Percentiles rank a stretch among this genome's conserved stretches.
Conservation (phyloP, 2,888 invertebrate species). For the Patella pellucida region DNA sequence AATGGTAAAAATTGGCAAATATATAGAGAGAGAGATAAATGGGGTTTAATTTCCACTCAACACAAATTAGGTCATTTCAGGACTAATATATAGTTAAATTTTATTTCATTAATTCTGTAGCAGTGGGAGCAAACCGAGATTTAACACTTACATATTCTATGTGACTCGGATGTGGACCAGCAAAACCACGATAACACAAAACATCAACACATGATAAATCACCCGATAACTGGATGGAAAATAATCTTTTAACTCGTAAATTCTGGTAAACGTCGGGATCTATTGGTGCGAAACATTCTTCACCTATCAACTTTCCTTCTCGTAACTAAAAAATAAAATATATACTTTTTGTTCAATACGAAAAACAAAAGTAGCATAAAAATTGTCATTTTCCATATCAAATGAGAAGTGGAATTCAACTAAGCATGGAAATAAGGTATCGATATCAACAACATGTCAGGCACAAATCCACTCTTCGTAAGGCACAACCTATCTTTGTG, state of each 20-base stretch:
- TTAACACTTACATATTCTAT: constrained; percentile 12
- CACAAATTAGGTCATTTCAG: too few relatives aligned
- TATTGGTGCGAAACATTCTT: constrained; percentile 42
- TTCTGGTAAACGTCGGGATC: constrained; percentile 40
- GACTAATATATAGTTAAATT: too few relatives aligned
- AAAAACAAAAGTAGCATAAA: not conserved
- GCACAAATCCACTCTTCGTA: too few relatives aligned
- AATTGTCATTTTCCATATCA: not conserved
- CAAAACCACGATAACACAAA: constrained; percentile 34
- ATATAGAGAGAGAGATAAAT: too few relatives aligned
- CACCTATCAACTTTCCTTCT: constrained; percentile 35
- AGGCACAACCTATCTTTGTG: too few relatives aligned
- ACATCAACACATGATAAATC: constrained; percentile 24
- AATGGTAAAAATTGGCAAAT: too few relatives aligned
- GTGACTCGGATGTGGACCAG: constrained; percentile 18
- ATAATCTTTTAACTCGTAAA: constrained; percentile 39
- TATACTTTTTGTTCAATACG: not conserved
- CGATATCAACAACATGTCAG: too few relatives aligned
- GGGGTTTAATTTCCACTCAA: too few relatives aligned
- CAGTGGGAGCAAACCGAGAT: too few relatives aligned
- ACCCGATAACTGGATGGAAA: constrained; percentile 36
- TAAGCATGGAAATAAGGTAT: too few relatives aligned
- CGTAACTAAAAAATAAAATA: constrained; percentile 34
- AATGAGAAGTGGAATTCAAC: too few relatives aligned
- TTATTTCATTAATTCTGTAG: too few relatives aligned